phyloP scores from a whole-genome alignment of 2,888 invertebrate species.

The Iphiclides podalirius region DNA sequence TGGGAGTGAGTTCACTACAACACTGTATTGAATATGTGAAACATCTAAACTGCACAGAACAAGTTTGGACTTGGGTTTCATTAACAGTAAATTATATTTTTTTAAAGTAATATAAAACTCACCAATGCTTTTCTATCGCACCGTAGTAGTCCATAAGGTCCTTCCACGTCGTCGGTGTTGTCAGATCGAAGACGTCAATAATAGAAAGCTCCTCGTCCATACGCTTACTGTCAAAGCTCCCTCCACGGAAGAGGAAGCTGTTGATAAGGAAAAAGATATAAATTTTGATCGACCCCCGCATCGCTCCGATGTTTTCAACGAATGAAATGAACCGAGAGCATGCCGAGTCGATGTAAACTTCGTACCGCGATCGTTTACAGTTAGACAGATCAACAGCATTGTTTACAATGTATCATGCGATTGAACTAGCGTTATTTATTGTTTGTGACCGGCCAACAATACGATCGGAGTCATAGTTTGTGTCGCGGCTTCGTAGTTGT shows the following conservation, averaged over 20 bases:
- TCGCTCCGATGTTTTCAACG: background rate
- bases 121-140: constrained; percentile 52
- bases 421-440: background rate
- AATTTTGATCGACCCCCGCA: constrained; percentile 8
- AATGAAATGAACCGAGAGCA: background rate
- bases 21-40: too few relatives aligned
- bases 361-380: background rate
- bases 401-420: constrained; percentile 38
- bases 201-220: constrained; percentile 29
- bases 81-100: too few relatives aligned
- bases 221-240: constrained; percentile 14
- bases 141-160: constrained; percentile 45
- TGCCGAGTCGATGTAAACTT: background rate
- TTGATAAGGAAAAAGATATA: background rate
- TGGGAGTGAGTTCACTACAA: too few relatives aligned
- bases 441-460: background rate
- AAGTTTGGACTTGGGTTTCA: too few relatives aligned
- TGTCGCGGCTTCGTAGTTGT: too few relatives aligned
- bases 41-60: too few relatives aligned
- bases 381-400: constrained; percentile 55
- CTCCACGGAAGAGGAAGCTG: constrained; percentile 1
- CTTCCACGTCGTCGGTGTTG: constrained; percentile 48
- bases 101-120: too few relatives aligned
- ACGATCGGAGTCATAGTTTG: too few relatives aligned
- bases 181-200: constrained; percentile 50